Percentiles rank a stretch among this genome's conserved stretches.
phyloP scores from a whole-genome alignment of 2,113 vertebrate genomes.

The Bostrychus sinensis region DNA sequence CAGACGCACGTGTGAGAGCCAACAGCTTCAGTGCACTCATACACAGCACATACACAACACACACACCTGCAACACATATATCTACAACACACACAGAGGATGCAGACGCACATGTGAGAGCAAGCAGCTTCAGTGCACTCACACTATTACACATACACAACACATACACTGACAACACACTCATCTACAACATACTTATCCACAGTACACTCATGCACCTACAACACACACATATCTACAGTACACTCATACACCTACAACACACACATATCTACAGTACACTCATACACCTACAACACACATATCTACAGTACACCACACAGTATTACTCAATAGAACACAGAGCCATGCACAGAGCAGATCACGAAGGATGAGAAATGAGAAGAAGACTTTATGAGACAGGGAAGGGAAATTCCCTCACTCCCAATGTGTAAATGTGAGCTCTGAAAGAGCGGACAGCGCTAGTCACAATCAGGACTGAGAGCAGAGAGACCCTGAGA shows the following conservation, averaged over 20 bases:
- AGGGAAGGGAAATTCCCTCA: conserved; percentile 68
- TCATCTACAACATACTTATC: too few species aligned
- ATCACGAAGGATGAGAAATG: conserved; percentile 54
- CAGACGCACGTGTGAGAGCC: conserved; percentile 92
- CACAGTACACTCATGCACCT: too few species aligned
- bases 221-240: too few species aligned
- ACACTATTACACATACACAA: conserved; percentile 44
- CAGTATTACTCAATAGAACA: conserved; percentile 47
- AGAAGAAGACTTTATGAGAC: conserved; percentile 48
- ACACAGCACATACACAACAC: conserved; percentile 18
- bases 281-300: too few species aligned
- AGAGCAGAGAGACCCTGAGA: conserved; percentile 45
- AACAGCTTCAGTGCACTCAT: conserved; percentile 16
- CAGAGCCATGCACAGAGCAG: conserved; percentile 54
- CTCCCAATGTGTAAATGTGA: conserved; percentile 58
- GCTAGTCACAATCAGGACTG: conserved; percentile 82
- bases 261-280: too few species aligned
- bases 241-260: too few species aligned
- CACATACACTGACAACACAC: too few species aligned
- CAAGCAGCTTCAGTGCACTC: conserved; percentile 13
- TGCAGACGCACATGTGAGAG: conserved; percentile 96
- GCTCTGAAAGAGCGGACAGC: conserved; percentile 74
- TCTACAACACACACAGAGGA: too few species aligned
- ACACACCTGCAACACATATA: too few species aligned
- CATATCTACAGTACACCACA: too few species aligned